Base-by-base conservation (phyloP, 1,140 invertebrate species). In the Gonatopus flavifemur region DNA sequence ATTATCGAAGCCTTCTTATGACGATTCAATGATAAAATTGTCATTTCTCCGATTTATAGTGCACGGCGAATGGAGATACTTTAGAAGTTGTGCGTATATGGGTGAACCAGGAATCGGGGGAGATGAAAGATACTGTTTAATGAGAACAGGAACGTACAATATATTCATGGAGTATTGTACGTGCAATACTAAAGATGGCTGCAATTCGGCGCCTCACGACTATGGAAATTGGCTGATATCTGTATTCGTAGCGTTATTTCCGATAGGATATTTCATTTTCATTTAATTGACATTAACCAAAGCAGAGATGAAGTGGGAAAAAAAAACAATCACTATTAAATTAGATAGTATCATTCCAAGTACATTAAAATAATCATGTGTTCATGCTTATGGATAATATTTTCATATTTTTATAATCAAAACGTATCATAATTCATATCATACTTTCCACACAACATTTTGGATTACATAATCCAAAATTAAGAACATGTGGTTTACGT, bases 81-180 rank as follows among this genome's bases (percentile, higher is more conserved):
- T 92, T 59, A 78, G 94, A 41, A 88, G 86, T 62, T 96, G 94
- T 78, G 93, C 92, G 2, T 94, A 87, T 64, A 81, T 96, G 56
- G 93, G 93, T 4, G 91, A 93, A 66, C 90, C 92, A 1, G 93
- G 93, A 0, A 91, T 96, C 31, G 84, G 82, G 62, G 90, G 91
- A 1, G 93, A 96, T 69, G 93, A 95, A 76, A 81, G 93, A 40
- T 94, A 91, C 70, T 96, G 93, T 60, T 76, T 94, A 10, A 92
- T 94, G 86, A 81, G 91, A 62, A 91, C 91, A 8, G 93, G 93
- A 32, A 94, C 91, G 2, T 93, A 93, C 70, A 94, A 96, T 70
- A 93, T 96, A 56, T 94, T 94, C 70, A 87, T 93, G 78, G 93
- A 96, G 77, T 93, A 92, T 64, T 96, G 94, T 70, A 93, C 91